Evolutionary conservation across 2,888 invertebrate species (phyloP).

Genomic region (Tolmerus cingulatus): DNA sequence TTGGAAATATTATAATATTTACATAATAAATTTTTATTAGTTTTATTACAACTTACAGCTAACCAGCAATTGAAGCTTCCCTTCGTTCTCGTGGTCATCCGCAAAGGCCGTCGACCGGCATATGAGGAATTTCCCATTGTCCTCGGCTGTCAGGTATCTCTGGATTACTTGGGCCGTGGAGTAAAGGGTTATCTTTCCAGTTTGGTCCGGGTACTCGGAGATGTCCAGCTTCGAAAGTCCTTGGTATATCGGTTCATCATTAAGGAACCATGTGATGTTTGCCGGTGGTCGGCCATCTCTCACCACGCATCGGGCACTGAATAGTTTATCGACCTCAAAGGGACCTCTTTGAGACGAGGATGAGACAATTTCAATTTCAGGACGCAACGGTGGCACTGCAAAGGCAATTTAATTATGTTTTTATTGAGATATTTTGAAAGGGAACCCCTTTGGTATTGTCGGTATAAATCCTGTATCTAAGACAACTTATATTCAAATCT

Average conservation of each 20-base stretch:
- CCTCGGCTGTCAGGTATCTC: constrained; percentile 69
- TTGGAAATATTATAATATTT: too few relatives aligned
- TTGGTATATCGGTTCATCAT: constrained; percentile 69
- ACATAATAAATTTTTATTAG: too few relatives aligned
- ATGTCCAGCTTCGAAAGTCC: constrained; percentile 67
- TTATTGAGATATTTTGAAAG: not conserved
- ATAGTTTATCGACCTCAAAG: constrained; percentile 67
- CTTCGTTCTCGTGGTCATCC: constrained; percentile 57
- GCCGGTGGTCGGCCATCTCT: constrained; percentile 77
- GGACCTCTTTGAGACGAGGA: constrained; percentile 55
- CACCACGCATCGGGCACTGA: constrained; percentile 74
- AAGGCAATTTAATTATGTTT: not conserved
- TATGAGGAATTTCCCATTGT: constrained; percentile 71
- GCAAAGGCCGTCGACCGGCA: constrained; percentile 73
- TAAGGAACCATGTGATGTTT: constrained; percentile 77
- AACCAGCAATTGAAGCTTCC: constrained; percentile 65
- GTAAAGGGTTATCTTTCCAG: constrained; percentile 67
- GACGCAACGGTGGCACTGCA: constrained; percentile 59
- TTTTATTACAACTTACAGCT: constrained; percentile 73
- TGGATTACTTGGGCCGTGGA: constrained; percentile 74
- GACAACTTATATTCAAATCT: too few relatives aligned
- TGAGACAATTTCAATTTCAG: constrained; percentile 56
- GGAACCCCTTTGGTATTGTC: not conserved
- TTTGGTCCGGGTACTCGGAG: constrained; percentile 59
- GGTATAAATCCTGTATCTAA: not conserved